A percentile compares a stretch with the other conserved stretches of the same genome.
Conservation (phyloP, 2,797 vertebrate species). For the Halcyon leucocephala region DNA sequence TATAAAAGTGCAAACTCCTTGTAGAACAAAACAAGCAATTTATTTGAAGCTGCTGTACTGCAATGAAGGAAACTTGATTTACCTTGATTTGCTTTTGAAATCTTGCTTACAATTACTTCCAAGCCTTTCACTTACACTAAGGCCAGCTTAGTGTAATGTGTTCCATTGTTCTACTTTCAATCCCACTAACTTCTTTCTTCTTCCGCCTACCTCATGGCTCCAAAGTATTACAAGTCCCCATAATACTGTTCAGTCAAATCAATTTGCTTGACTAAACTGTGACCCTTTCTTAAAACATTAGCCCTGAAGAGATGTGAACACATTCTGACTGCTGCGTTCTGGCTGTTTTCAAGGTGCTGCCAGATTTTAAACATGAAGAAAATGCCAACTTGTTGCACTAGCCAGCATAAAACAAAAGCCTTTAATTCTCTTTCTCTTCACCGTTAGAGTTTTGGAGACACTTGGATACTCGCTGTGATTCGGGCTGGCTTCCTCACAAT, state of each 20-base stretch:
- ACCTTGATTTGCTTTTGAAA: background rate
- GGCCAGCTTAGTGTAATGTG: background rate
- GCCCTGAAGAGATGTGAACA: background rate
- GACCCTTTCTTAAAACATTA: background rate
- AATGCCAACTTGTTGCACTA: background rate
- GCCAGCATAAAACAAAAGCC: background rate
- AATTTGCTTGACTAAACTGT: background rate
- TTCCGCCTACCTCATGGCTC: background rate
- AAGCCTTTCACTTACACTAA: background rate
- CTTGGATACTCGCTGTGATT: slow-evolving; percentile 82
- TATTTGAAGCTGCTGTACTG: background rate
- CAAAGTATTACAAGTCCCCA: background rate
- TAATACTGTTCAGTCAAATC: background rate
- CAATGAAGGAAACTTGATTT: background rate
- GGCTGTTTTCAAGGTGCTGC: slow-evolving; percentile 15
- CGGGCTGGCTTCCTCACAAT: slow-evolving; percentile 84
- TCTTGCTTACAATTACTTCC: background rate
- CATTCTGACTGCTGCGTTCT: background rate
- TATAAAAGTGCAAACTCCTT: background rate
- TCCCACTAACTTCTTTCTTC: background rate
- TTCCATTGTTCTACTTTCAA: background rate
- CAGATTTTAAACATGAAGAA: background rate
- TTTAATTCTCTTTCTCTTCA: slow-evolving; percentile 32
- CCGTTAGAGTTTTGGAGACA: slow-evolving; percentile 81
- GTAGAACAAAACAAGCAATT: background rate